phyloP scores from a whole-genome alignment of 2,888 invertebrate genomes.

The Odontothrips loti region DNA sequence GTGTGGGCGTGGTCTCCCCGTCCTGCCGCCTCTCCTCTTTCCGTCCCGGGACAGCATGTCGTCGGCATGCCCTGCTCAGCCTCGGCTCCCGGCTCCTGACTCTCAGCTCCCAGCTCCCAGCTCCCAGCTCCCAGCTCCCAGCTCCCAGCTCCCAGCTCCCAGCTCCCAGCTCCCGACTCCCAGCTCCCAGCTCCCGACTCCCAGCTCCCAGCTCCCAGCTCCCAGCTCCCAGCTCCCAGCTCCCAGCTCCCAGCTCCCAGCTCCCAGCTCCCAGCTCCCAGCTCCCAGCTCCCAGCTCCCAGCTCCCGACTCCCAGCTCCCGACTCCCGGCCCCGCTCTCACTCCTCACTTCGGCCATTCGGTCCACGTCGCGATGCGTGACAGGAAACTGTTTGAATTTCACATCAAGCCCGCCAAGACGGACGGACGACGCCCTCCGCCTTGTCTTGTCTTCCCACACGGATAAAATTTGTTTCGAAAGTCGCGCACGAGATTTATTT shows the following conservation, averaged over 20 bases:
- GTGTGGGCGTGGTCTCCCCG: too few relatives aligned
- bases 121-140: conserved; percentile 35
- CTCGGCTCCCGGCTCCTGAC: too few relatives aligned
- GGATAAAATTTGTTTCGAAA: too few relatives aligned
- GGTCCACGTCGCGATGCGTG: too few relatives aligned
- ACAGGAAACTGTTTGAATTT: too few relatives aligned
- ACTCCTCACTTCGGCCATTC: conserved; percentile 37
- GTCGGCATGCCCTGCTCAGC: too few relatives aligned
- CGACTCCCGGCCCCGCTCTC: conserved; percentile 37
- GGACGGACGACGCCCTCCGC: too few relatives aligned
- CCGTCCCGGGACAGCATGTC: neutral
- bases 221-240: conserved; percentile 30
- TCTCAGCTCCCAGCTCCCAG: conserved; percentile 39
- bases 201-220: conserved; percentile 39
- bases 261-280: conserved; percentile 33
- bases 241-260: conserved; percentile 39
- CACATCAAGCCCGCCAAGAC: too few relatives aligned
- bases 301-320: conserved; percentile 37
- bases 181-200: conserved; percentile 33
- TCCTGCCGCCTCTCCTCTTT: conserved; percentile 17
- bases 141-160: too few relatives aligned
- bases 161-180: conserved; percentile 38
- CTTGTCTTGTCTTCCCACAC: too few relatives aligned
- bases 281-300: conserved; percentile 38
- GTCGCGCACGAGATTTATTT: too few relatives aligned